Evolutionary conservation across 1,140 invertebrate species (phyloP).

Genomic region (Lethrus apterus): DNA sequence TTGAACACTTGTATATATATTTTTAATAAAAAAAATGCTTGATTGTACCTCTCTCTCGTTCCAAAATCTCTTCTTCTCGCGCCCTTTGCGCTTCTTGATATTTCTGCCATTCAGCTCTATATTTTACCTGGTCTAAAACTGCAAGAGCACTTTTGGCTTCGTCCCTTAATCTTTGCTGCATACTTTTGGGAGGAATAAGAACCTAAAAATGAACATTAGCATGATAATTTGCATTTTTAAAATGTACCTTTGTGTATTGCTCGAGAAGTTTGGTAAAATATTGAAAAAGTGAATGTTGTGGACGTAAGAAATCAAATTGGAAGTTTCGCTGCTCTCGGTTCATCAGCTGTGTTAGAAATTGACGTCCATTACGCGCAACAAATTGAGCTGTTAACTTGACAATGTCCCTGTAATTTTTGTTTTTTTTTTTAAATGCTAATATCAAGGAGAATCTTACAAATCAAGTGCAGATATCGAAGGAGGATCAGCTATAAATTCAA

Average conservation of each 20-base stretch:
- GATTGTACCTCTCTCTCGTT: constrained; percentile 82
- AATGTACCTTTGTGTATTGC: constrained; percentile 87
- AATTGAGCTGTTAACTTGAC: constrained; percentile 98
- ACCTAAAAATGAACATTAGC: constrained; percentile 79
- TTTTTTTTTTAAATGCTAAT: neutral
- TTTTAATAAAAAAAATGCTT: no score
- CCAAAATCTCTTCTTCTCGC: constrained; percentile 89
- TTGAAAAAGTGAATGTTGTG: constrained; percentile 96
- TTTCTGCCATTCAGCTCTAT: constrained; percentile 92
- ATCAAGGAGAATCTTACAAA: constrained; percentile 56
- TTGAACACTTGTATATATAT: no score
- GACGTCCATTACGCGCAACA: constrained; percentile 95
- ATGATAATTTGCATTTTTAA: constrained; percentile 4
- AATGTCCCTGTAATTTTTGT: constrained; percentile 65
- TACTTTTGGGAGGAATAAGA: constrained; percentile 87
- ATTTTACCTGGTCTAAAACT: constrained; percentile 86
- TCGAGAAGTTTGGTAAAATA: constrained; percentile 98
- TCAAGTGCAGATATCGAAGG: constrained; percentile 98
- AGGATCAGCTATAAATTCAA: constrained; percentile 97
- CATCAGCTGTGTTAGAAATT: constrained; percentile 98
- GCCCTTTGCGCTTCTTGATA: constrained; percentile 88
- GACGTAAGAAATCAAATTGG: constrained; percentile 97
- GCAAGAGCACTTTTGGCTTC: constrained; percentile 68
- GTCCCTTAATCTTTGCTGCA: constrained; percentile 69
- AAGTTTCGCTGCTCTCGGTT: constrained; percentile 97